These are phyloP conservation scores for Cyprinodon variegatus DNA, from an alignment of 2,113 vertebrate genomes.

Conservation along the genomic window DNA sequence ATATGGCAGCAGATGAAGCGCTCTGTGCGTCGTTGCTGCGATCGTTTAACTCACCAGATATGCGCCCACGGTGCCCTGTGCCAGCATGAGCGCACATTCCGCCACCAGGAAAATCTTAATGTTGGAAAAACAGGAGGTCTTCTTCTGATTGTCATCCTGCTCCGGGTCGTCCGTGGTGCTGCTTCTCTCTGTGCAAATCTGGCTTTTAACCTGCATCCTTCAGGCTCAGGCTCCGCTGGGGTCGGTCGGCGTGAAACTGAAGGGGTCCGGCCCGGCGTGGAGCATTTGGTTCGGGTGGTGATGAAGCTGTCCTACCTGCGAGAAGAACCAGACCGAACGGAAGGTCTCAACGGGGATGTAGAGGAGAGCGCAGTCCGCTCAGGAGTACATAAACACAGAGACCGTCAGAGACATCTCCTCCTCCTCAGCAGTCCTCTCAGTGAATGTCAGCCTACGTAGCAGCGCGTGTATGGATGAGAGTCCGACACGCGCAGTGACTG, in stretches of 20 bases:
- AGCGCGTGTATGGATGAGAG: slow-evolving; percentile 43
- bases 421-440: slow-evolving; percentile 40
- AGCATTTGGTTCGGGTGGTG: slow-evolving; percentile 57
- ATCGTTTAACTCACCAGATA: slow-evolving; percentile 90
- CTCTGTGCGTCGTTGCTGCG: slow-evolving; percentile 25
- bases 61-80: slow-evolving; percentile 93
- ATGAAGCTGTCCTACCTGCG: slow-evolving; percentile 45
- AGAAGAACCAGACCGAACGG: background rate
- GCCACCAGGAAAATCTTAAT: slow-evolving; percentile 94
- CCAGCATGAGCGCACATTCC: slow-evolving; percentile 93
- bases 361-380: slow-evolving; percentile 60
- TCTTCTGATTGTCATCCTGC: slow-evolving; percentile 85
- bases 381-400: slow-evolving; percentile 54
- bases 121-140: slow-evolving; percentile 90
- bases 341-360: background rate
- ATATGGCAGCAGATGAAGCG: slow-evolving; percentile 37
- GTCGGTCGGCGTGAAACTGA: slow-evolving; percentile 52
- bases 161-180: slow-evolving; percentile 81
- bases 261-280: slow-evolving; percentile 57
- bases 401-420: slow-evolving; percentile 50
- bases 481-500: slow-evolving; percentile 29
- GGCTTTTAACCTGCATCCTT: slow-evolving; percentile 86
- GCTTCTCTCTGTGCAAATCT: slow-evolving; percentile 81
- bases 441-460: slow-evolving; percentile 41
- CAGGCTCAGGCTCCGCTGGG: slow-evolving; percentile 68